Conservation (phyloP, 2,888 invertebrate genomes). For the Chydorus sphaericus region DNA sequence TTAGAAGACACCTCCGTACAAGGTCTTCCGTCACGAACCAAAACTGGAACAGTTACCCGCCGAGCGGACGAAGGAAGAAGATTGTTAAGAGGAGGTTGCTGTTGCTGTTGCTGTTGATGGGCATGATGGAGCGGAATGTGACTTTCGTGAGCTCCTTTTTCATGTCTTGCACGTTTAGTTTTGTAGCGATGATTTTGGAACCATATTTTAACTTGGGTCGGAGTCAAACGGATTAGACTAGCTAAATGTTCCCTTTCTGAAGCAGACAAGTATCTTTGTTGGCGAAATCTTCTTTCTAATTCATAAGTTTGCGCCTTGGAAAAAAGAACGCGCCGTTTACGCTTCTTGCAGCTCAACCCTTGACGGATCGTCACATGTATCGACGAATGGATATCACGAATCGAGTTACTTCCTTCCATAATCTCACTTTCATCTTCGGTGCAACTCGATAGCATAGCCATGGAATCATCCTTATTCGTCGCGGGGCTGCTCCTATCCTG, state of each 20-base stretch:
- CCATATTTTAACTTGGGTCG: slow-evolving; percentile 96
- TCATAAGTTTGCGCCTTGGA: slow-evolving; percentile 96
- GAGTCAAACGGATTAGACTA: slow-evolving; percentile 82
- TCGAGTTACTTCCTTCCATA: not conserved
- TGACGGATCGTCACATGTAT: slow-evolving; percentile 18
- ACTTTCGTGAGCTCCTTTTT: slow-evolving; percentile 69
- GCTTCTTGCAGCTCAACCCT: slow-evolving; percentile 51
- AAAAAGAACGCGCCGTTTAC: slow-evolving; percentile 90
- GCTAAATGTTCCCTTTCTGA: slow-evolving; percentile 96
- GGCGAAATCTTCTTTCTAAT: slow-evolving; percentile 81
- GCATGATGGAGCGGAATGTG: too few species aligned
- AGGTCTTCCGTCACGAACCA: slow-evolving; percentile 87
- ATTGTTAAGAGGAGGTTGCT: slow-evolving; percentile 18
- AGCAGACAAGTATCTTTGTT: slow-evolving; percentile 91
- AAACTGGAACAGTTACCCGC: slow-evolving; percentile 82
- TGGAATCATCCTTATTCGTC: slow-evolving; percentile 27
- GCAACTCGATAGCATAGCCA: slow-evolving; percentile 26
- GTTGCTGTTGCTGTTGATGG: slow-evolving; percentile 36
- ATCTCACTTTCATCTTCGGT: slow-evolving; percentile 18
- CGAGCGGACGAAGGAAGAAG: too few species aligned
- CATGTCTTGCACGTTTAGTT: slow-evolving; percentile 92
- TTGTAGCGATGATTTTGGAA: slow-evolving; percentile 99
- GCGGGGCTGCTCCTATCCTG: slow-evolving; percentile 23
- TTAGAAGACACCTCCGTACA: slow-evolving; percentile 33
- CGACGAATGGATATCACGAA: not conserved